Conservation (phyloP, 2,797 vertebrate species). For the Sebastes hubbsi region DNA sequence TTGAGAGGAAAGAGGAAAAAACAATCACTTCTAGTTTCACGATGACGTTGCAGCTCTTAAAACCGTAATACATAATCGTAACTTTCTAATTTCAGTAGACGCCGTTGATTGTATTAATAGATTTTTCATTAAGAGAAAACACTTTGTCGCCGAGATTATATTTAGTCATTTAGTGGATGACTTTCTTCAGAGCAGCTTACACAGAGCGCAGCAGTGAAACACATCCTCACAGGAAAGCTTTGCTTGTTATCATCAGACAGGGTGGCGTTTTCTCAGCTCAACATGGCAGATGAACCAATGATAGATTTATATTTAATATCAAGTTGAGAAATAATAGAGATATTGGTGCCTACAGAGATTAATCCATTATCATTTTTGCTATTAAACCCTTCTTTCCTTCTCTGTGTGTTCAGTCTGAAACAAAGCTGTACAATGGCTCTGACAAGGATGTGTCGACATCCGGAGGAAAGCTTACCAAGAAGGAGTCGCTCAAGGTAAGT, state of each 20-base stretch:
- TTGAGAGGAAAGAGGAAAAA: neutral
- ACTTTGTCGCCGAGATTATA: neutral
- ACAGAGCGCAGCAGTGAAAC: neutral
- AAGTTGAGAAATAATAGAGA: neutral
- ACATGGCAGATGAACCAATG: neutral
- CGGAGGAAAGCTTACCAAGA: conserved; percentile 97
- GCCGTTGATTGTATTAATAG: neutral
- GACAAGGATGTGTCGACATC: conserved; percentile 93
- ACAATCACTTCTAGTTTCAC: neutral
- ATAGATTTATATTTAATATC: neutral
- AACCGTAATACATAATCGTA: neutral
- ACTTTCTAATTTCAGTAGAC: neutral
- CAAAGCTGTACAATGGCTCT: conserved; percentile 98
- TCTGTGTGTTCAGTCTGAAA: conserved; percentile 89
- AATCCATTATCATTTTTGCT: neutral
- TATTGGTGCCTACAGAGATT: neutral
- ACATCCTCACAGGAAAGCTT: neutral
- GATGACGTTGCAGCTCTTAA: neutral
- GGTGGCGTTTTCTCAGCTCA: neutral
- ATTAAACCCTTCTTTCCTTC: neutral
- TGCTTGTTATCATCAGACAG: neutral
- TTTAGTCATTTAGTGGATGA: neutral
- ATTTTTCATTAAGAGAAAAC: conserved; percentile 4
- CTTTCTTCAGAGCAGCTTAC: neutral
- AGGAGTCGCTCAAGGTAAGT: conserved; percentile 97